A percentile compares a stretch with the other conserved stretches of the same genome.
phyloP scores from a whole-genome alignment of 2,888 invertebrate species.

The Seladonia tumulorum region DNA sequence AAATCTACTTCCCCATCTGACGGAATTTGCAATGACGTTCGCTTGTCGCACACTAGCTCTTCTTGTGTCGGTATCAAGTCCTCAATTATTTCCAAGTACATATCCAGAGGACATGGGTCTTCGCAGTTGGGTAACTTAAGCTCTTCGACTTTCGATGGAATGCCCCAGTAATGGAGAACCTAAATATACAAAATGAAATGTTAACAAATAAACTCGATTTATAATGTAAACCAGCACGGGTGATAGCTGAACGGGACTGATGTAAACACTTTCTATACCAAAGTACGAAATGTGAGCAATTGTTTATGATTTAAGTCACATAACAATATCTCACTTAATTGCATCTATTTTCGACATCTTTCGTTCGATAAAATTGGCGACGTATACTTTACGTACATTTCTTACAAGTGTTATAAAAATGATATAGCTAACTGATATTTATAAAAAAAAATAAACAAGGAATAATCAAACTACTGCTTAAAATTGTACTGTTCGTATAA shows the following conservation, averaged over 20 bases:
- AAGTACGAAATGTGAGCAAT: background rate
- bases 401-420: background rate
- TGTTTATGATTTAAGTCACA: background rate
- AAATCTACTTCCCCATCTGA: constrained; percentile 14
- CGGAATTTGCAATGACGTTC: background rate
- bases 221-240: too few relatives aligned
- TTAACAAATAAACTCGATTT: background rate
- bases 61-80: constrained; percentile 69
- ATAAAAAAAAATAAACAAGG: background rate
- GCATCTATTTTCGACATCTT: background rate
- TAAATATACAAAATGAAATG: background rate
- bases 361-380: too few relatives aligned
- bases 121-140: constrained; percentile 69
- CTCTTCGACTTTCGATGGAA: constrained; percentile 51
- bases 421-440: background rate
- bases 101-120: constrained; percentile 69
- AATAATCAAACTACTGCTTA: background rate
- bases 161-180: constrained; percentile 65
- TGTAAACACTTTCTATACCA: background rate
- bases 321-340: background rate
- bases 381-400: background rate
- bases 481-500: too few relatives aligned
- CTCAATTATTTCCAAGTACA: constrained; percentile 64
- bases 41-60: constrained; percentile 66
- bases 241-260: too few relatives aligned